Conservation (phyloP, 2,797 vertebrate species). For the Adrianichthys oophorus region DNA sequence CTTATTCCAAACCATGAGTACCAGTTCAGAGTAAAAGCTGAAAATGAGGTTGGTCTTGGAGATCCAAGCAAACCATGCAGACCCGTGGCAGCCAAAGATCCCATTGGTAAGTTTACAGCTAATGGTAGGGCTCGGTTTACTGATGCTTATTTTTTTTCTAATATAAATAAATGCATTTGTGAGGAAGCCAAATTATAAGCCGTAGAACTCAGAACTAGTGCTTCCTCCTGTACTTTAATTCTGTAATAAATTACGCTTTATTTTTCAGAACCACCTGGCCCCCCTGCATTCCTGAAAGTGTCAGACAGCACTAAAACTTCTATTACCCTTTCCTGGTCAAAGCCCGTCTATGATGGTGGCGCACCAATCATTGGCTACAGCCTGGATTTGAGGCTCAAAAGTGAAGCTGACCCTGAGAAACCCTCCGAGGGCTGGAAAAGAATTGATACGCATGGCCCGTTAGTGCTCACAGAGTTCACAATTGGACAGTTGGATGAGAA, state of each 20-base stretch:
- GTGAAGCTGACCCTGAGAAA: conserved; percentile 80
- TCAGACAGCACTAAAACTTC: conserved; percentile 93
- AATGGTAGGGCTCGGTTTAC: not conserved
- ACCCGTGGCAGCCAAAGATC: conserved; percentile 95
- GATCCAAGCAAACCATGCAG: conserved; percentile 95
- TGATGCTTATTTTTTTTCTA: not conserved
- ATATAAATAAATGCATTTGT: too few species aligned
- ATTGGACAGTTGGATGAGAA: conserved; percentile 90
- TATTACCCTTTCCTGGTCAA: conserved; percentile 91
- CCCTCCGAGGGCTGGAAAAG: conserved; percentile 92
- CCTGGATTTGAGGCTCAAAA: conserved; percentile 92
- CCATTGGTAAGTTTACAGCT: conserved; percentile 84
- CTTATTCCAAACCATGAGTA: conserved; percentile 96
- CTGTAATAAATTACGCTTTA: conserved; percentile 3
- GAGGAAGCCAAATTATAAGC: not conserved
- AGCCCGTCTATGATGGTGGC: conserved; percentile 95
- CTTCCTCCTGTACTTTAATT: not conserved
- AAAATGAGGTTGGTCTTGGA: conserved; percentile 97
- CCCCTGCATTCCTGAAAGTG: conserved; percentile 91
- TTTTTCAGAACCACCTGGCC: conserved; percentile 91
- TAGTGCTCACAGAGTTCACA: conserved; percentile 93
- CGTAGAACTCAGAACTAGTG: not conserved
- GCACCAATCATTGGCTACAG: conserved; percentile 94
- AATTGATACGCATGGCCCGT: conserved; percentile 88
- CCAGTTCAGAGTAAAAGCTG: conserved; percentile 97